These are phyloP conservation scores for Delichon dasypus DNA, from an alignment of 2,797 vertebrate genomes.

Conservation along the genomic window DNA sequence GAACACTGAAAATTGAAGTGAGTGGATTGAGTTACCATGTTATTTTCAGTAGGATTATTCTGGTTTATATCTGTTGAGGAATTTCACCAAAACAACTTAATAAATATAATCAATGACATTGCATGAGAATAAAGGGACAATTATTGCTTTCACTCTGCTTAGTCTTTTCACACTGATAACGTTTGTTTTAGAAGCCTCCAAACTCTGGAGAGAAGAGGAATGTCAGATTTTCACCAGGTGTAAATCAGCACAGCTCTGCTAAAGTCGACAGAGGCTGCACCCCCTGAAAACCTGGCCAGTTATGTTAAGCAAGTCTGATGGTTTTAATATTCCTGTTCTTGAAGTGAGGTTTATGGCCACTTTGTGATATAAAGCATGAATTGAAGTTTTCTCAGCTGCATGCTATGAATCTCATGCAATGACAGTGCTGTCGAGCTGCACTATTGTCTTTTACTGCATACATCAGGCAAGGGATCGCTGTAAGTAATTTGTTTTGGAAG, in stretches of 20 bases:
- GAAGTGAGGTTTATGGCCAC: constrained; percentile 71
- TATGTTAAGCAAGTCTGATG: background rate
- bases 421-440: background rate
- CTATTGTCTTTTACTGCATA: constrained; percentile 61
- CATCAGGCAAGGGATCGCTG: constrained; percentile 55
- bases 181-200: background rate
- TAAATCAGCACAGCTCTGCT: background rate
- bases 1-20: background rate
- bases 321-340: constrained; percentile 36
- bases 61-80: background rate
- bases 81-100: background rate
- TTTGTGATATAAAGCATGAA: constrained; percentile 68
- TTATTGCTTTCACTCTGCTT: background rate
- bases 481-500: constrained; percentile 72
- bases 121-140: background rate
- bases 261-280: background rate
- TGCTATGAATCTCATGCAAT: constrained; percentile 75
- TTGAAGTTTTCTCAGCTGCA: constrained; percentile 76
- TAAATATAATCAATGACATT: background rate
- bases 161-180: background rate
- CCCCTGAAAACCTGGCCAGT: background rate
- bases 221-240: background rate
- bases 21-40: background rate
- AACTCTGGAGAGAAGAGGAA: background rate
- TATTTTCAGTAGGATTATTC: background rate